Conservation (phyloP, 2,797 vertebrate genomes). For the Cynodonichthys magdalenae region DNA sequence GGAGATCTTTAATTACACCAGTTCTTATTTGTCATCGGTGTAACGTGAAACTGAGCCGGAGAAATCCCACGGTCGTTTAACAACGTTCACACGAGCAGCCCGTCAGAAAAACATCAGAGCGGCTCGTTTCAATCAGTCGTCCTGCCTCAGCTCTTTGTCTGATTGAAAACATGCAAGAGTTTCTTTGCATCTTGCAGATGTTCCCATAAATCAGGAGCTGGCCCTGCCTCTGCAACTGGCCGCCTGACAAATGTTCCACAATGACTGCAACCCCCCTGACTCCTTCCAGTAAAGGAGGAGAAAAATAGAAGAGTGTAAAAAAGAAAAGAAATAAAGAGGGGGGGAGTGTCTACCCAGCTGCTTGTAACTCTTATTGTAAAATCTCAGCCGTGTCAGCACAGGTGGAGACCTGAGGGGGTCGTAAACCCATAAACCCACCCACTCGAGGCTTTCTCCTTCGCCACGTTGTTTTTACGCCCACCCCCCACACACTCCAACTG, state of each 20-base stretch:
- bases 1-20: slow-evolving; percentile 23
- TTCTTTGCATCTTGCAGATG: slow-evolving; percentile 80
- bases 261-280: slow-evolving; percentile 75
- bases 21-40: slow-evolving; percentile 1
- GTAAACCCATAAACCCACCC: slow-evolving; percentile 68
- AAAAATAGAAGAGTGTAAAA: slow-evolving; percentile 40
- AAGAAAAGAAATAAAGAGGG: slow-evolving; percentile 16
- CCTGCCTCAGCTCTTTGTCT: slow-evolving; percentile 56
- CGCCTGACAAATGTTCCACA: slow-evolving; percentile 85
- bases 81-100: slow-evolving; percentile 50
- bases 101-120: slow-evolving; percentile 57
- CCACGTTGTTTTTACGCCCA: slow-evolving; percentile 48
- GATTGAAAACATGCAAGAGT: slow-evolving; percentile 76
- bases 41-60: slow-evolving; percentile 26
- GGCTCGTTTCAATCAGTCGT: slow-evolving; percentile 59
- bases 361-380: slow-evolving; percentile 88
- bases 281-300: slow-evolving; percentile 69
- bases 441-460: slow-evolving; percentile 59
- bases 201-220: slow-evolving; percentile 85
- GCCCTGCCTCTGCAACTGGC: slow-evolving; percentile 84
- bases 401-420: slow-evolving; percentile 81
- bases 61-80: slow-evolving; percentile 64
- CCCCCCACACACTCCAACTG: slow-evolving; percentile 55
- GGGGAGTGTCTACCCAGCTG: slow-evolving; percentile 82
- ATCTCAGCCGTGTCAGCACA: slow-evolving; percentile 81